These are phyloP conservation scores for Gryllus longicercus DNA, from an alignment of 2,888 invertebrate genomes.

Conservation along the genomic window DNA sequence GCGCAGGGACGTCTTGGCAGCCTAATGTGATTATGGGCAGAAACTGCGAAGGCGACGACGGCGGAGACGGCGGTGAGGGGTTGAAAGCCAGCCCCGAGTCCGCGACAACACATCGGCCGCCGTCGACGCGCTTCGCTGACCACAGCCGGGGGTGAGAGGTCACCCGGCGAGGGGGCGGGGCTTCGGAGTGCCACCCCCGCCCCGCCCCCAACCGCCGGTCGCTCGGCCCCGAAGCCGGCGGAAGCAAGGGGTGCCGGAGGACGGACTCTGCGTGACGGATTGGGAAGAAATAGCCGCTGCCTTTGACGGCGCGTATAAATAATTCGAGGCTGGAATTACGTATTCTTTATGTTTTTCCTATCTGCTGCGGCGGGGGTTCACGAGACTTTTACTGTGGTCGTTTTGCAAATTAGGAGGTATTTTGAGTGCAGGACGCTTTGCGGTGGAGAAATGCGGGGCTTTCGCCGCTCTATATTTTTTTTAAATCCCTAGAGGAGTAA, in stretches of 20 bases:
- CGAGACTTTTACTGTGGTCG: background rate
- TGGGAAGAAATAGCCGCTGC: background rate
- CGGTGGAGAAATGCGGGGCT: too few relatives aligned
- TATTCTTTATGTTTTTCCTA: conserved; percentile 1
- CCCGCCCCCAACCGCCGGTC: background rate
- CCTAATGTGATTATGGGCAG: conserved; percentile 17
- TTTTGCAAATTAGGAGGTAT: too few relatives aligned
- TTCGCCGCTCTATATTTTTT: too few relatives aligned
- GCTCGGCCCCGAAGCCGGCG: background rate
- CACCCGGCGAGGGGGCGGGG: background rate
- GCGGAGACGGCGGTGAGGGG: background rate
- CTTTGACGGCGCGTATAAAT: background rate
- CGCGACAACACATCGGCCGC: background rate
- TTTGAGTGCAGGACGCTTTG: too few relatives aligned
- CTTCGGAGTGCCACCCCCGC: background rate
- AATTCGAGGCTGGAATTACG: background rate
- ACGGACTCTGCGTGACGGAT: background rate
- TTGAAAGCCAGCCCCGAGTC: background rate
- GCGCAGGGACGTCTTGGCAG: conserved; percentile 3
- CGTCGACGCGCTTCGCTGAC: background rate
- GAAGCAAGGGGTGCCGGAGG: background rate
- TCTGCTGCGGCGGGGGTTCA: background rate
- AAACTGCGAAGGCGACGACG: background rate
- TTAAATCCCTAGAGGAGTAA: too few relatives aligned
- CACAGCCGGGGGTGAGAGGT: conserved; percentile 17